Conservation (phyloP, 2,797 vertebrate genomes). For the Silurus aristotelis region DNA sequence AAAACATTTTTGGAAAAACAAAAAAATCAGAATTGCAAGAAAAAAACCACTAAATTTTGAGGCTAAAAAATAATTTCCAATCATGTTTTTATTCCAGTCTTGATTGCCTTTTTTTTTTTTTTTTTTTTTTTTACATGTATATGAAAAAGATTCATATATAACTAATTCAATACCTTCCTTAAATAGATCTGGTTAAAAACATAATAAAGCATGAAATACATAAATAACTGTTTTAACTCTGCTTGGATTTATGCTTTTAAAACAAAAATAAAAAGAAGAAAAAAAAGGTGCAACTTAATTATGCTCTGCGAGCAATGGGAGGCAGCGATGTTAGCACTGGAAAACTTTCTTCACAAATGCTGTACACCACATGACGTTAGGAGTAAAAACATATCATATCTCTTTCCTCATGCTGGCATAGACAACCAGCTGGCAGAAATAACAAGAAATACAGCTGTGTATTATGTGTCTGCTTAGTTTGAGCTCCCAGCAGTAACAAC, state of each 20-base stretch:
- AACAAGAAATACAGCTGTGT: conserved; percentile 9
- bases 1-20: too few species aligned
- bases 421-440: conserved; percentile 14
- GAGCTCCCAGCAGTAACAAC: background rate
- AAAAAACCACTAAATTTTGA: too few species aligned
- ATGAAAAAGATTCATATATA: too few species aligned
- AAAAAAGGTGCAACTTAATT: conserved; percentile 11
- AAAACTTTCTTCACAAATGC: conserved; percentile 12
- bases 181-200: background rate
- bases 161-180: background rate
- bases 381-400: conserved; percentile 16
- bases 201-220: background rate
- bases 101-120: too few species aligned
- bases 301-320: background rate
- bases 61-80: too few species aligned
- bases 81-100: too few species aligned
- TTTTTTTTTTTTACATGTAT: too few species aligned
- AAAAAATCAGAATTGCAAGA: too few species aligned
- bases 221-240: background rate
- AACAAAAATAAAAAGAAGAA: too few species aligned
- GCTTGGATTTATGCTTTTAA: background rate
- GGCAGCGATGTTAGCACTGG: background rate
- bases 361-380: background rate
- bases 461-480: background rate
- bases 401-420: background rate